A percentile compares a stretch with the other conserved stretches of the same genome.
These are phyloP conservation scores for Kryptolebias ocellatus DNA, from an alignment of 2,797 vertebrate species.

Conservation along the genomic window DNA sequence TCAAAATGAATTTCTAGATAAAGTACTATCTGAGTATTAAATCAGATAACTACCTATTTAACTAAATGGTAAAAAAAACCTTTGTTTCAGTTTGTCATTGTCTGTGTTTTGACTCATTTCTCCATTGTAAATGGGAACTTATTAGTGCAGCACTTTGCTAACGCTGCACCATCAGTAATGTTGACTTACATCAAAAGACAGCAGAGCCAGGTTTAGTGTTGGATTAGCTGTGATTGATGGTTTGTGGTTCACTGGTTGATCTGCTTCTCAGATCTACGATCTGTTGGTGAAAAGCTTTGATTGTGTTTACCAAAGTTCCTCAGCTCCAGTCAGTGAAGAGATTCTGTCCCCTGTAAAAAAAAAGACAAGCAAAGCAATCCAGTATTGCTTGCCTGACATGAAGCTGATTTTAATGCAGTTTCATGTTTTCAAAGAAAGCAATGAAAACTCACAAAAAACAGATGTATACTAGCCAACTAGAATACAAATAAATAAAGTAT, in stretches of 20 bases:
- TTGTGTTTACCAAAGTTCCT: constrained; percentile 62
- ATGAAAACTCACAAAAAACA: too few species aligned
- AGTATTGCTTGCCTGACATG: constrained; percentile 57
- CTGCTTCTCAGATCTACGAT: constrained; percentile 63
- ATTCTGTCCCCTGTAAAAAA: constrained; percentile 41
- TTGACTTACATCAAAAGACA: constrained; percentile 64
- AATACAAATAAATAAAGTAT: too few species aligned
- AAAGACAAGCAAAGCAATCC: constrained; percentile 53
- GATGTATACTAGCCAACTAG: too few species aligned
- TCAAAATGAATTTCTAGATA: too few species aligned
- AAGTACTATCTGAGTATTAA: too few species aligned
- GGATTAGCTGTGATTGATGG: constrained; percentile 73
- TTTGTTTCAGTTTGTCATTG: background rate
- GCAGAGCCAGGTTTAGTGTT: constrained; percentile 62
- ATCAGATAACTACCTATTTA: too few species aligned
- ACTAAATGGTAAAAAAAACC: too few species aligned
- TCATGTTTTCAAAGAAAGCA: constrained; percentile 27
- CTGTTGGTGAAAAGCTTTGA: constrained; percentile 58
- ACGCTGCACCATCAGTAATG: constrained; percentile 44
- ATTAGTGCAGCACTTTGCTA: constrained; percentile 12
- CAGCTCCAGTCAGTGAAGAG: constrained; percentile 26
- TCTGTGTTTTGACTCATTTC: constrained; percentile 26
- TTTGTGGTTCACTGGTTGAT: constrained; percentile 61
- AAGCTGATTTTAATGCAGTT: constrained; percentile 48
- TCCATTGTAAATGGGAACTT: constrained; percentile 37